Evolutionary conservation across 2,113 vertebrate genomes (phyloP), one percentile per base, ranked within the genome.

Genomic region (Ochotona curzoniae): DNA sequence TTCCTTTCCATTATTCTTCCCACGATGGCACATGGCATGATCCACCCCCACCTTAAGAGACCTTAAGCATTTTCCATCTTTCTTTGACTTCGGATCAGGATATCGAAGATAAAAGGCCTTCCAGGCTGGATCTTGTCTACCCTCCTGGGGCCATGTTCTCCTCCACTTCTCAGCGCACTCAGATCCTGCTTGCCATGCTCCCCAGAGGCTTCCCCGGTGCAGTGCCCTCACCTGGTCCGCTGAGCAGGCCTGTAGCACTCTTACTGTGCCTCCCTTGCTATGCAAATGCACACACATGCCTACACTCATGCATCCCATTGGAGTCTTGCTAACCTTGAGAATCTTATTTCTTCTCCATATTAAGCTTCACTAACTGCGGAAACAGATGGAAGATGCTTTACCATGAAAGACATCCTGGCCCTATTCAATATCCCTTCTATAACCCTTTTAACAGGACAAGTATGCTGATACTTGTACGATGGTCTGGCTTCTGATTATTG

Each of bases 121-220:
- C 49, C 57, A 28, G 35, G 32, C 5, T 25, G 61, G 13, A 21
- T 3, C 2, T 3, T 47, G 61, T 8, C 23, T 30, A 20, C 1
- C 5, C 1, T 3, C 14, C 5, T 11, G 4, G 10, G 11, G 4
- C 8, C 49, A 1, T 4, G 0, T 13, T 64, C 38, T 12, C 13
- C 26, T 78, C 2, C 18, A 3, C 1, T 5, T 15, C 21, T 74
- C 7, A 4, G 21, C 78, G 7, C 23, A 30, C 2, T 23, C 28
- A 13, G n/a, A 12, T 12, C 32, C 8, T 26, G 75, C 32, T 11
- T 60, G 4, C n/a, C 30, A 51, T 9, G 7, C 23, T 3, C 44
- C 38, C 21, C 9, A 1, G 21, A 57, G 49, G 28, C 54, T 71
- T 18, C 32, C 14, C 5, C 28, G 26, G 0, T 13, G 0, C 12